A percentile compares a stretch with the other conserved stretches of the same genome.
Evolutionary conservation across 1,140 invertebrate genomes (phyloP).

Genomic region (fruit fly (Drosophila melanogaster)): DNA sequence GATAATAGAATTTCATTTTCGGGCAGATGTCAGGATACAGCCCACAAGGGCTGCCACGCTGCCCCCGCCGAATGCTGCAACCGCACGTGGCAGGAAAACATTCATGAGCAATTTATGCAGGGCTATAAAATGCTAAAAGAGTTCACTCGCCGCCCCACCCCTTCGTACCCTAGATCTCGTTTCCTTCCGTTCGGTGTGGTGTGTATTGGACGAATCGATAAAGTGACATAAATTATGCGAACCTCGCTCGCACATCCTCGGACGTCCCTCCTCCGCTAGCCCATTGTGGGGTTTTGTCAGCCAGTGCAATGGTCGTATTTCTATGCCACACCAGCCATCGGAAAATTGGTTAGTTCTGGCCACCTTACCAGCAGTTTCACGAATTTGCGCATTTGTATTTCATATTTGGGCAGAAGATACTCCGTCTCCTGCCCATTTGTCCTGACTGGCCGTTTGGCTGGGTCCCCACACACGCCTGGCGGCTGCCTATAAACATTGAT

Average conservation of each 20-base stretch:
- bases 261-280: background rate
- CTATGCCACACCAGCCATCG: slow-evolving; percentile 13
- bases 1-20: slow-evolving; percentile 50
- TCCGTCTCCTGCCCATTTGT: slow-evolving; percentile 4
- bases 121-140: slow-evolving; percentile 55
- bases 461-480: slow-evolving; percentile 4
- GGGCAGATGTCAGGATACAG: slow-evolving; percentile 4
- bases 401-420: slow-evolving; percentile 32
- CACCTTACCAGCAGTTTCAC: background rate
- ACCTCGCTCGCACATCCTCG: slow-evolving; percentile 15
- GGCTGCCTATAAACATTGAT: slow-evolving; percentile 68
- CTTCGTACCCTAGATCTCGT: background rate
- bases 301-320: slow-evolving; percentile 60
- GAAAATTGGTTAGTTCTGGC: slow-evolving; percentile 11
- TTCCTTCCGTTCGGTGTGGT: no score
- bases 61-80: slow-evolving; percentile 7
- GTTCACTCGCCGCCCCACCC: background rate
- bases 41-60: background rate
- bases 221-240: slow-evolving; percentile 73
- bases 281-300: slow-evolving; percentile 49
- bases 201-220: slow-evolving; percentile 56
- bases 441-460: slow-evolving; percentile 6
- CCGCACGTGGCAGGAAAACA: slow-evolving; percentile 35
- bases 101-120: slow-evolving; percentile 70
- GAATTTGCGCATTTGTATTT: slow-evolving; percentile 49